phyloP scores from a whole-genome alignment of 2,113 vertebrate genomes.

The Thryonomys swinderianus region DNA sequence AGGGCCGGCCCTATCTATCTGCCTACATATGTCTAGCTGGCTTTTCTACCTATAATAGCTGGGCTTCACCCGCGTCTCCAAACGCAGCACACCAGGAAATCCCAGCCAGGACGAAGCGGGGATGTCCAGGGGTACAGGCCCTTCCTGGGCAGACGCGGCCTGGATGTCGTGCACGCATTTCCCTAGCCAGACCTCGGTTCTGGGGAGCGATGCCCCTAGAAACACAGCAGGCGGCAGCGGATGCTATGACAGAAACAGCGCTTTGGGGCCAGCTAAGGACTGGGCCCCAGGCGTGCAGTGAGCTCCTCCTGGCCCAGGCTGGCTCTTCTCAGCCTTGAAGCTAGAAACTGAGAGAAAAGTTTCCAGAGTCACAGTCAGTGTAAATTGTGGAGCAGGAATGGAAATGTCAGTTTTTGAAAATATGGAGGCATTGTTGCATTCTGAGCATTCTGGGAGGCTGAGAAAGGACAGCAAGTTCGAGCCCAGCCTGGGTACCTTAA shows the following conservation, averaged over 20 bases:
- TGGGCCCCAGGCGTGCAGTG: neutral
- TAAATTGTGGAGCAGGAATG: neutral
- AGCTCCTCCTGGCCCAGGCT: neutral
- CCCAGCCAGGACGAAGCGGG: too few relatives aligned
- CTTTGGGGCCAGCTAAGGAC: neutral
- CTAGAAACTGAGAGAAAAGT: neutral
- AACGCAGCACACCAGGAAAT: too few relatives aligned
- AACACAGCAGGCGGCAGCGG: too few relatives aligned
- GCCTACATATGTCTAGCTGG: too few relatives aligned
- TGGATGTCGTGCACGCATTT: neutral
- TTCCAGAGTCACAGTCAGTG: neutral
- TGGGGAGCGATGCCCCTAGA: neutral
- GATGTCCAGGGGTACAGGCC: accelerated
- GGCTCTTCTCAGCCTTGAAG: neutral
- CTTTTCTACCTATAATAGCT: too few relatives aligned
- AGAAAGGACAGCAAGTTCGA: neutral
- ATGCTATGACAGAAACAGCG: neutral
- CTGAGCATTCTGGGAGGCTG: neutral
- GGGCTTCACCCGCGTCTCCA: too few relatives aligned
- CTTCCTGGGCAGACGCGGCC: neutral
- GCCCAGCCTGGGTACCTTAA: neutral
- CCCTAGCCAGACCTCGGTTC: neutral
- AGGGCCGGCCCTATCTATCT: too few relatives aligned
- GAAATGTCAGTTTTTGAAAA: neutral
- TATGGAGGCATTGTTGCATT: too few relatives aligned